Evolutionary conservation across 2,888 invertebrate genomes (phyloP).

Genomic region (Liodrosophila aerea): DNA sequence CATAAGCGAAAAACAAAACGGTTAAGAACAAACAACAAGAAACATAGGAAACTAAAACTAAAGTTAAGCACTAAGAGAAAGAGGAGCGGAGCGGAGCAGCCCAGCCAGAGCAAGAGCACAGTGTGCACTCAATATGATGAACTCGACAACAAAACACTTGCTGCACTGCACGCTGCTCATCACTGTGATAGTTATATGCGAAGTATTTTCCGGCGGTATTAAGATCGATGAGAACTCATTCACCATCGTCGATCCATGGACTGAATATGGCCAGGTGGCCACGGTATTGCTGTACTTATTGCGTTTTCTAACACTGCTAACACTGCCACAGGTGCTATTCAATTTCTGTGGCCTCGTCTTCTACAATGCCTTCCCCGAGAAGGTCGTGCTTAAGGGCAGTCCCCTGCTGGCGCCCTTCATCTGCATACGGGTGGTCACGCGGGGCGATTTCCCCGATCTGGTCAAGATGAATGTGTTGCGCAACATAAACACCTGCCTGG

Average conservation of each 20-base stretch:
- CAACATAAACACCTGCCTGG: conserved; percentile 93
- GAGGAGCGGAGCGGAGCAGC: background rate
- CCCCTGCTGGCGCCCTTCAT: conserved; percentile 96
- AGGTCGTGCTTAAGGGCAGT: conserved; percentile 93
- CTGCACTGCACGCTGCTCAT: conserved; percentile 90
- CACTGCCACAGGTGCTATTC: conserved; percentile 94
- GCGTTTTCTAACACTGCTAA: conserved; percentile 91
- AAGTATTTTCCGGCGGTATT: conserved; percentile 87
- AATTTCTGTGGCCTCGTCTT: conserved; percentile 91
- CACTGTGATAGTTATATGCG: conserved; percentile 89
- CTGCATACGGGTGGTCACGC: conserved; percentile 95
- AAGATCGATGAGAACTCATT: conserved; percentile 84
- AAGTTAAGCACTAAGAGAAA: too few species aligned
- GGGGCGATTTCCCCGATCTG: conserved; percentile 95
- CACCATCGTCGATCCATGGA: conserved; percentile 89
- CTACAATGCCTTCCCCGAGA: conserved; percentile 97
- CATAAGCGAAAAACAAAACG: background rate
- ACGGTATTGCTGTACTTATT: conserved; percentile 89
- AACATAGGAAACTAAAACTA: too few species aligned
- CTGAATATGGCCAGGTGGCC: conserved; percentile 89
- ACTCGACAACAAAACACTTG: conserved; percentile 87
- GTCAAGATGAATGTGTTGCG: conserved; percentile 93
- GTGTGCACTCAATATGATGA: conserved; percentile 67
- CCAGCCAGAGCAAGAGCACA: conserved; percentile 3
- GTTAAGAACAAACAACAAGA: too few species aligned